These are phyloP conservation scores for Rynchops niger DNA, from an alignment of 2,113 vertebrate genomes.

Conservation along the genomic window DNA sequence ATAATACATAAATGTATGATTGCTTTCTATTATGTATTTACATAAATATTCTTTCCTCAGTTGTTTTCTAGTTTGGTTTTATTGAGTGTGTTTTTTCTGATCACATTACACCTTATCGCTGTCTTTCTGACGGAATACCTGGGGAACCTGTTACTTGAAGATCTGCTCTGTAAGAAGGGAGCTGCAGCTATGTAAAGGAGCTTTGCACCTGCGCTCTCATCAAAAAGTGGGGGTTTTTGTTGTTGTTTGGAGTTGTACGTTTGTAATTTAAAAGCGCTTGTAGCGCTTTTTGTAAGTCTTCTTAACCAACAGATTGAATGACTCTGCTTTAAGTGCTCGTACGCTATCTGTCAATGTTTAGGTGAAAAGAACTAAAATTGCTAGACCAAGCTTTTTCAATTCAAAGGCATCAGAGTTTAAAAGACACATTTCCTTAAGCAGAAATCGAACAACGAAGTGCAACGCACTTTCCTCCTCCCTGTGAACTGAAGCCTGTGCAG, in stretches of 20 bases:
- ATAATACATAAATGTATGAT: neutral
- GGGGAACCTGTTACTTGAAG: neutral
- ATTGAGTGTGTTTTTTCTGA: neutral
- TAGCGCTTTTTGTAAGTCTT: neutral
- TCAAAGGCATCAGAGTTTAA: neutral
- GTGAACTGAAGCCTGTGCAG: neutral
- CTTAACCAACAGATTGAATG: neutral
- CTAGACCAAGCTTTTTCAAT: neutral
- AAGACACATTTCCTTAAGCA: neutral
- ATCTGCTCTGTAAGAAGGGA: neutral
- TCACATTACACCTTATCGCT: neutral
- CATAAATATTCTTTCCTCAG: neutral
- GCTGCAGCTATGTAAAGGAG: neutral
- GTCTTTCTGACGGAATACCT: neutral
- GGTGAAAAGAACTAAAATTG: neutral
- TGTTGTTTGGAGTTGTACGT: neutral
- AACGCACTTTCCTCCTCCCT: accelerated
- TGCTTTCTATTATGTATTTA: neutral
- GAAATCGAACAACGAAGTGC: neutral
- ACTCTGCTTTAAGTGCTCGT: neutral
- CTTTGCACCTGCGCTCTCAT: neutral
- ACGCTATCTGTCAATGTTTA: neutral
- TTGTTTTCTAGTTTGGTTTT: neutral
- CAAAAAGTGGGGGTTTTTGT: neutral
- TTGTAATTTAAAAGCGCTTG: neutral